Conservation (phyloP, 2,888 invertebrate species). For the Dynastes grantii region DNA sequence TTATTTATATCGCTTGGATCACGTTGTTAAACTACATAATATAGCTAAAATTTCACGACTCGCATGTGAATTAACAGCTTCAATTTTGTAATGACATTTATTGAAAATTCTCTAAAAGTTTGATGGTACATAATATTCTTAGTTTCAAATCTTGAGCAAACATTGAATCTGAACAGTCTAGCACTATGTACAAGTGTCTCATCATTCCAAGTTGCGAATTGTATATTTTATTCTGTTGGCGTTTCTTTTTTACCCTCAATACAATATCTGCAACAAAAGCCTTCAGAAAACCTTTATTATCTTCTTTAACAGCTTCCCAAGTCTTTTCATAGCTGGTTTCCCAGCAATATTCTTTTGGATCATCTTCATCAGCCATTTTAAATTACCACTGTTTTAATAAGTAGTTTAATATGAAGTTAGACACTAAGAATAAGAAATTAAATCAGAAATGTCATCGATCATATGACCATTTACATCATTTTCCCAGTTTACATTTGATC, state of each 20-base stretch:
- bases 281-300: conserved; percentile 93
- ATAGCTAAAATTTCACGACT: conserved; percentile 94
- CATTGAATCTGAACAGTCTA: conserved; percentile 97
- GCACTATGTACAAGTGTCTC: conserved; percentile 92
- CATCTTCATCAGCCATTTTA: conserved; percentile 85
- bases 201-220: conserved; percentile 97
- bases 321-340: conserved; percentile 97
- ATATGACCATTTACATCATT: too few species aligned
- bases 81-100: conserved; percentile 93
- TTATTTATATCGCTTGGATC: conserved; percentile 94
- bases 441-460: too few species aligned
- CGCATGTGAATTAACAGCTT: conserved; percentile 94
- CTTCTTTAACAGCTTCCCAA: conserved; percentile 97
- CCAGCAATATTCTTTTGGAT: conserved; percentile 93
- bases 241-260: conserved; percentile 88
- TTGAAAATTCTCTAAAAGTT: conserved; percentile 90
- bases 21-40: conserved; percentile 95
- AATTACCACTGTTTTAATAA: not conserved
- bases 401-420: not conserved
- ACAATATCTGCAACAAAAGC: conserved; percentile 93
- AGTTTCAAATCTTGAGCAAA: conserved; percentile 96
- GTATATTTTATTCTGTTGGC: conserved; percentile 80
- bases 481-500: too few species aligned
- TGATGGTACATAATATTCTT: conserved; percentile 89
- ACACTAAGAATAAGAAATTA: too few species aligned